Percentiles rank a stretch among this genome's conserved stretches.
Evolutionary conservation across 2,888 invertebrate genomes (phyloP).

Genomic region (Formica aserva): DNA sequence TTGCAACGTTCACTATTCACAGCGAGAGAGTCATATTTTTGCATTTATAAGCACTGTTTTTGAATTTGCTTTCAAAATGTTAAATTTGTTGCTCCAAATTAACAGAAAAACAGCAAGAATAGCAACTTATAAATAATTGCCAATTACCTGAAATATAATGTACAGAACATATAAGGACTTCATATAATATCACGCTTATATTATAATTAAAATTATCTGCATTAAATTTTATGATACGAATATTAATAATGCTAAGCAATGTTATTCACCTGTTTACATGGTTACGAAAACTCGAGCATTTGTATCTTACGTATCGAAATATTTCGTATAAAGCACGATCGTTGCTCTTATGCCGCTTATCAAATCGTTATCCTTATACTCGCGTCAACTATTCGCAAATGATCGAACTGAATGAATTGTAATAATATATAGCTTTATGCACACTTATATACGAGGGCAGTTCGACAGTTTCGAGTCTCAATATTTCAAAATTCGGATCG

Average conservation of each 20-base stretch:
- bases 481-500: neutral
- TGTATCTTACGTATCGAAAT: neutral
- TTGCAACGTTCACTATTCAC: neutral
- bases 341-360: neutral
- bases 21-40: neutral
- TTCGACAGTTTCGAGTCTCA: neutral
- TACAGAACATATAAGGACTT: neutral
- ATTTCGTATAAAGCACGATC: neutral
- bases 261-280: slow-evolving; percentile 1
- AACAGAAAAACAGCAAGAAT: neutral
- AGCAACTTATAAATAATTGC: neutral
- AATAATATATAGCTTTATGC: neutral
- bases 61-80: neutral
- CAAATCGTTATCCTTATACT: slow-evolving; percentile 4
- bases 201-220: neutral
- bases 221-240: neutral
- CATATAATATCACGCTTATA: neutral
- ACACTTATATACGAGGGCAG: neutral
- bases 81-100: neutral
- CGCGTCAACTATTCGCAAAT: slow-evolving; percentile 3
- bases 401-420: neutral
- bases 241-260: neutral
- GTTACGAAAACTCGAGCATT: neutral
- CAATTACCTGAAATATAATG: slow-evolving; percentile 13
- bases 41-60: neutral